Base-by-base conservation (phyloP, 2,797 vertebrate genomes). In the Lepus townsendii region DNA sequence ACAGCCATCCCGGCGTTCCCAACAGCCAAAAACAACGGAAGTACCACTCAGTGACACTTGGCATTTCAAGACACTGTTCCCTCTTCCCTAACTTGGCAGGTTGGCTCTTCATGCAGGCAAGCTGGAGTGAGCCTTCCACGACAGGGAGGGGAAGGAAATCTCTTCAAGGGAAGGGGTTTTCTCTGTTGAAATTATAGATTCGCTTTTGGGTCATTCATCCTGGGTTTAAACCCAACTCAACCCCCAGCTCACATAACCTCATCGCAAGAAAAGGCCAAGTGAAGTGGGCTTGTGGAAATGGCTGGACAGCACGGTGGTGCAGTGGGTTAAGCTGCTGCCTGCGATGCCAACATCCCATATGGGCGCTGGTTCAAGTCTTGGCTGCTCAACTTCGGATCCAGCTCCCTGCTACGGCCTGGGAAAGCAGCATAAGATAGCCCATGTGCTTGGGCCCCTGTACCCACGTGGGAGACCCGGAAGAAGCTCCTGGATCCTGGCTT, bases 51-150 rank as follows among this genome's bases (percentile, higher is more conserved):
- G 91, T 16, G 79, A 91, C 38, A 91, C 76, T 19, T 83, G 83
- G 42, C 80, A 82, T 47, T 85, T 95, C 77, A 60, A 95, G 60
- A 47, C 88, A 93, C 76, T 52, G 86, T 68, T 35, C 73, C 57
- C 57, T 95, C 95, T 91, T 88, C 79, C 54, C 72, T 72, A 85
- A 88, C 50, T 85, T 86, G 76, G 89, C 57, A 80, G 85, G 60
- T 30, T 5, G 14, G 60, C 69, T 93, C 52, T 91, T 42, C 9
- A 11, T 65, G 65, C 17, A 87, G 91, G 85, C 26, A 91, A 83
- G 68, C 90, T 73, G 57, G 50, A 88, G 85, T 50, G 62, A 97
- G 42, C 35, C 17, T 73, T 86, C 65, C 75, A n/a, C 83, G 69
- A 93, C 60, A 92, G 12, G 57, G 47, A 90, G 42, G 16, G 73